These are phyloP conservation scores for Ascidia mentula DNA, from an alignment of 23 tunicate genomes.

Conservation along the genomic window DNA sequence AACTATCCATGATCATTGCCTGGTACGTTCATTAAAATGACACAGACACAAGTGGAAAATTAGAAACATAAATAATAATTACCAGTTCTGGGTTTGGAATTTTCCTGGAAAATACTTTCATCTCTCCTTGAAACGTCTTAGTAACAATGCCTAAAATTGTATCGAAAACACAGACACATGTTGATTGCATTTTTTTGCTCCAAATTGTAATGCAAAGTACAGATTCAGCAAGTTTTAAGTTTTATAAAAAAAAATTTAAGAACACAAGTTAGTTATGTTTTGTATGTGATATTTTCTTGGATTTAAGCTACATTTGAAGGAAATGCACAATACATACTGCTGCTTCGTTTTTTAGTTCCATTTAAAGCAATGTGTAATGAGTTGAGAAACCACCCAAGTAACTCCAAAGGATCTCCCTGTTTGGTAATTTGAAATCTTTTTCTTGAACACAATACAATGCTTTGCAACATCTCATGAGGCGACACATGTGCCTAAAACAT, in stretches of 20 bases:
- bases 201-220: no score
- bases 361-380: constrained; percentile 74
- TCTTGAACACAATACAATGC: constrained; percentile 87
- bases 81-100: constrained; percentile 92
- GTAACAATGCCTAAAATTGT: constrained; percentile 49
- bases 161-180: neutral
- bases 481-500: constrained; percentile 77
- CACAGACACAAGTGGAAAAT: no score
- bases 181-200: neutral
- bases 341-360: constrained; percentile 64
- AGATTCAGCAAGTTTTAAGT: neutral
- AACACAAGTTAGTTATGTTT: no score
- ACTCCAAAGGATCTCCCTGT: constrained; percentile 86
- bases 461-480: constrained; percentile 97
- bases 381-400: constrained; percentile 90
- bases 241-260: no score
- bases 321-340: constrained; percentile 43
- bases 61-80: no score
- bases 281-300: neutral
- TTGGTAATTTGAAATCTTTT: constrained; percentile 92
- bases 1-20: no score
- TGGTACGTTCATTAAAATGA: neutral
- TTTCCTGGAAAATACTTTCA: constrained; percentile 76
- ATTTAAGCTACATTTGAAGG: neutral
- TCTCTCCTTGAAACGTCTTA: constrained; percentile 87